phyloP scores from a whole-genome alignment of 1,140 invertebrate genomes.

The Heliconius hewitsoni region DNA sequence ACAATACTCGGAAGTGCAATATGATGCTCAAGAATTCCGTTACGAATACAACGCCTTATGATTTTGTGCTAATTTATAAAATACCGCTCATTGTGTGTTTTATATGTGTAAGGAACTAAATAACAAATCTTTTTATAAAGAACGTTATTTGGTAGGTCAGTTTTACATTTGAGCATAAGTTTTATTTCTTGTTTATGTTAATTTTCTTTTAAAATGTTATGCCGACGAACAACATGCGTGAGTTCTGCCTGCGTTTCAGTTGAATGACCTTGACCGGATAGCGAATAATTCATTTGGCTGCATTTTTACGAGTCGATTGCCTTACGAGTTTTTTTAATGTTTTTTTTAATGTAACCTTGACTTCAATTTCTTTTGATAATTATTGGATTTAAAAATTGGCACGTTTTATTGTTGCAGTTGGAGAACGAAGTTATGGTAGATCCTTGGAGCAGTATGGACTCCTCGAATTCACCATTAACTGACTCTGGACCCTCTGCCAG shows the following conservation, averaged over 20 bases:
- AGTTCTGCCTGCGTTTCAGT: conserved; percentile 10
- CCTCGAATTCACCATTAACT: conserved; percentile 78
- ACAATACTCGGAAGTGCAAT: conserved; percentile 12
- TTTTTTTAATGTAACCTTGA: conserved; percentile 41
- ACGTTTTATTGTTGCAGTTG: conserved; percentile 75
- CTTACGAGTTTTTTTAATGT: conserved; percentile 36
- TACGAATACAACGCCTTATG: conserved; percentile 5
- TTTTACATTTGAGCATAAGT: neutral
- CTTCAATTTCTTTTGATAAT: conserved; percentile 37
- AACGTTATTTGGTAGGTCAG: neutral
- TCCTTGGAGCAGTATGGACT: conserved; percentile 81
- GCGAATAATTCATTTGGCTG: conserved; percentile 47
- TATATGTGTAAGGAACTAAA: neutral
- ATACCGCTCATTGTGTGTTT: conserved; percentile 8
- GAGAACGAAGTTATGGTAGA: conserved; percentile 81
- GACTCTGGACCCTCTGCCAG: conserved; percentile 77
- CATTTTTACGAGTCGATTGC: conserved; percentile 52
- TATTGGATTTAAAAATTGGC: conserved; percentile 23
- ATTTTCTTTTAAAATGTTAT: neutral
- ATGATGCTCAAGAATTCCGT: neutral
- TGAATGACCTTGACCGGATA: conserved; percentile 55
- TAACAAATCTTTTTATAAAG: neutral
- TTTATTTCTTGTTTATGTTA: neutral
- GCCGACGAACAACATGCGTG: conserved; percentile 10
- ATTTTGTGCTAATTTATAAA: conserved; percentile 13